A percentile compares a stretch with the other conserved stretches of the same genome.
These are phyloP conservation scores for Kryphioiulus occultus DNA, from an alignment of 2,888 invertebrate species.

Conservation along the genomic window DNA sequence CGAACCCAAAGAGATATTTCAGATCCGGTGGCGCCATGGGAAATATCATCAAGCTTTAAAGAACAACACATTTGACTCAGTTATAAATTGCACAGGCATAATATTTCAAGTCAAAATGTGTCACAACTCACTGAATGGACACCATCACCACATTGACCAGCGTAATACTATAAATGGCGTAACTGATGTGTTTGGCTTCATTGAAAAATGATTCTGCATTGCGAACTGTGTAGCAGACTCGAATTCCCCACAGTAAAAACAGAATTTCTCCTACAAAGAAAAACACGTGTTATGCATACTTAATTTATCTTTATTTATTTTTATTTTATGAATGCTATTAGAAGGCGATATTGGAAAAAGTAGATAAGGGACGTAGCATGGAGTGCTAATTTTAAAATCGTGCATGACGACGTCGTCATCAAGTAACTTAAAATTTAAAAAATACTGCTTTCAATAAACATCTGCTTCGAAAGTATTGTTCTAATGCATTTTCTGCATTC, in stretches of 20 bases:
- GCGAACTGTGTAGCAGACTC: conserved; percentile 63
- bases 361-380: too few species aligned
- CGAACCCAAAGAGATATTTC: conserved; percentile 88
- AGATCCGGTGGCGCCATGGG: conserved; percentile 90
- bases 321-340: too few species aligned
- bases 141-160: conserved; percentile 91
- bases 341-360: too few species aligned
- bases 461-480: too few species aligned
- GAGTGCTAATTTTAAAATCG: too few species aligned
- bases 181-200: conserved; percentile 90
- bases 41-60: conserved; percentile 78
- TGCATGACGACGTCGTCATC: too few species aligned
- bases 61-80: neutral
- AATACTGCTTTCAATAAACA: too few species aligned
- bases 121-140: conserved; percentile 83
- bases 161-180: conserved; percentile 94
- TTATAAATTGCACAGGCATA: neutral
- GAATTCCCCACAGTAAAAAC: conserved; percentile 64
- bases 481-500: too few species aligned
- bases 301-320: too few species aligned
- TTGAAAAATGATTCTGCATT: conserved; percentile 93
- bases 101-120: neutral
- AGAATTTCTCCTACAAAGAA: conserved; percentile 61
- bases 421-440: too few species aligned
- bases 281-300: too few species aligned